These are phyloP conservation scores for Sorex fumeus DNA, from an alignment of 2,113 vertebrate species.

Conservation along the genomic window DNA sequence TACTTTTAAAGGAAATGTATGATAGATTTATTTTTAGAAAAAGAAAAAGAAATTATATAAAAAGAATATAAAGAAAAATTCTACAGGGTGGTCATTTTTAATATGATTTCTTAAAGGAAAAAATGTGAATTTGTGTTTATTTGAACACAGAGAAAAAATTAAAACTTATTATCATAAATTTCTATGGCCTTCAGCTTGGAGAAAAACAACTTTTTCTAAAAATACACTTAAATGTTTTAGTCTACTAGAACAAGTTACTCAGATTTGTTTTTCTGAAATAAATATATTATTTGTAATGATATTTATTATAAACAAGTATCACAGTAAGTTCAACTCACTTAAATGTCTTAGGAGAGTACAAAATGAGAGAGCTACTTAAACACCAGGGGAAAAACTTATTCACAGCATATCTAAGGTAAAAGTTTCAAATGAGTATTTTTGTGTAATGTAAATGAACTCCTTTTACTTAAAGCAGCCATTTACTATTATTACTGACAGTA, in stretches of 20 bases:
- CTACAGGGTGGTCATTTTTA: not conserved
- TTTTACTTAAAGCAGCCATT: slow-evolving; percentile 66
- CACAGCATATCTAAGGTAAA: slow-evolving; percentile 58
- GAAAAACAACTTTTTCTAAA: slow-evolving; percentile 15
- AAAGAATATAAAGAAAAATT: slow-evolving; percentile 13
- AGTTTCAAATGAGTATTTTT: slow-evolving; percentile 58
- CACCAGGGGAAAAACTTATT: slow-evolving; percentile 54
- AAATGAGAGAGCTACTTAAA: slow-evolving; percentile 57
- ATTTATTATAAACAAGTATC: slow-evolving; percentile 56
- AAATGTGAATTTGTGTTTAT: not conserved
- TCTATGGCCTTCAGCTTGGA: not conserved
- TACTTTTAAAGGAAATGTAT: slow-evolving; percentile 40
- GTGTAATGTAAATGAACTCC: slow-evolving; percentile 67
- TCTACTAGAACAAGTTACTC: slow-evolving; percentile 37
- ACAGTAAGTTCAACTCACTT: slow-evolving; percentile 48
- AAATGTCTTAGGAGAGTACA: slow-evolving; percentile 54
- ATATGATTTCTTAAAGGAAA: slow-evolving; percentile 59
- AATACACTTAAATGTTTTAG: slow-evolving; percentile 43
- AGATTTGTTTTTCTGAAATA: slow-evolving; percentile 66
- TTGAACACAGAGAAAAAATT: slow-evolving; percentile 17
- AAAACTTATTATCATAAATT: slow-evolving; percentile 33
- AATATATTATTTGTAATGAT: slow-evolving; percentile 52
- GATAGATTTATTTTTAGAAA: slow-evolving; percentile 44
- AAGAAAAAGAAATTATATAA: slow-evolving; percentile 60
- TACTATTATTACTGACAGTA: slow-evolving; percentile 38